These are phyloP conservation scores for Epistrophe eligans DNA, from an alignment of 2,888 invertebrate genomes.

Conservation along the genomic window DNA sequence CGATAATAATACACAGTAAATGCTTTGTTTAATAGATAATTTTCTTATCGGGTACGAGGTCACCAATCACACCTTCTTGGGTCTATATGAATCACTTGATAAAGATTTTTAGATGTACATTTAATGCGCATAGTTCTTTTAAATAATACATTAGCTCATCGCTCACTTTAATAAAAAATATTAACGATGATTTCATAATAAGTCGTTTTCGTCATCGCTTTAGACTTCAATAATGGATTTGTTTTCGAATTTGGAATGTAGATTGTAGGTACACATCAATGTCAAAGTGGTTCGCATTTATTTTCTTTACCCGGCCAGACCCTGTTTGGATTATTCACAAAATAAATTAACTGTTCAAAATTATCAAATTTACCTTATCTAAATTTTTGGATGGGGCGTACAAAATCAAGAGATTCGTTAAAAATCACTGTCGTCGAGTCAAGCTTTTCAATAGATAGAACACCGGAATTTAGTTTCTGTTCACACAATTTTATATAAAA, in stretches of 20 bases:
- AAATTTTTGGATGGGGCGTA: conserved; percentile 62
- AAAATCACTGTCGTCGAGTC: background rate
- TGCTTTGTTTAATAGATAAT: conserved; percentile 29
- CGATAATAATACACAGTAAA: background rate
- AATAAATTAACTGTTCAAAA: conserved; percentile 21
- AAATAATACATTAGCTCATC: conserved; percentile 66
- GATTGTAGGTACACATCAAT: background rate
- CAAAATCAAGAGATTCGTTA: conserved; percentile 41
- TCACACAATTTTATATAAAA: conserved; percentile 46
- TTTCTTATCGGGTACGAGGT: conserved; percentile 47
- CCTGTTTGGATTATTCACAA: conserved; percentile 27
- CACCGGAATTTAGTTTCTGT: conserved; percentile 27
- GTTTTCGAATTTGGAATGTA: conserved; percentile 40
- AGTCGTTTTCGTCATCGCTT: conserved; percentile 36
- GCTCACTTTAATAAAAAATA: conserved; percentile 52
- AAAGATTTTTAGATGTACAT: conserved; percentile 40
- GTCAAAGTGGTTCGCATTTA: conserved; percentile 32
- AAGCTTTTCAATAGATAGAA: conserved; percentile 31
- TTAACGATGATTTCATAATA: conserved; percentile 71
- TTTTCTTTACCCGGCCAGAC: conserved; percentile 3
- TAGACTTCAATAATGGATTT: conserved; percentile 51
- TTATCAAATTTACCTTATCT: conserved; percentile 48
- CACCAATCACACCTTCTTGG: conserved; percentile 14
- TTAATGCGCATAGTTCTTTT: conserved; percentile 34
- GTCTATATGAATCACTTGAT: conserved; percentile 29